Percentiles rank a stretch among this genome's conserved stretches.
Evolutionary conservation across 1,140 invertebrate species (phyloP).

Genomic region (Tribolium castaneum): DNA sequence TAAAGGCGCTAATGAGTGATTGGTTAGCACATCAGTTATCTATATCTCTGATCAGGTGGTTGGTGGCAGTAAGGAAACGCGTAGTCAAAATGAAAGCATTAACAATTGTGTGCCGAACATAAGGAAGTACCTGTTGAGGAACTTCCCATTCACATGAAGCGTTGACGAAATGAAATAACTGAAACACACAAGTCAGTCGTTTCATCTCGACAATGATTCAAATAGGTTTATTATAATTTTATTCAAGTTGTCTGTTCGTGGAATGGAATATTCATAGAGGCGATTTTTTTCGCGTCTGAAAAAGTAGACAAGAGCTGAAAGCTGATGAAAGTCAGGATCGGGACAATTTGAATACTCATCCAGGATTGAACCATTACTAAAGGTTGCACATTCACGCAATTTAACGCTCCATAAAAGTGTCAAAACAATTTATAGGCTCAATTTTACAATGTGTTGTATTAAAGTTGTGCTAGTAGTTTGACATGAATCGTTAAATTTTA

Average conservation of each 20-base stretch:
- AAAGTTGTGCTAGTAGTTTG: conserved; percentile 16
- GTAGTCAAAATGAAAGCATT: background rate
- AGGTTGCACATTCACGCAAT: conserved; percentile 20
- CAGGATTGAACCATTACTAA: conserved; percentile 6
- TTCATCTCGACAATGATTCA: background rate
- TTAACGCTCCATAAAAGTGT: conserved; percentile 39
- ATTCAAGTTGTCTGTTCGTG: conserved; percentile 7
- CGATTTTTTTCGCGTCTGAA: background rate
- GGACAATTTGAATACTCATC: conserved; percentile 2
- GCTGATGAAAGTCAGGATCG: background rate
- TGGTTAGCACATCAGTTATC: conserved; percentile 15
- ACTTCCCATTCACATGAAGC: background rate
- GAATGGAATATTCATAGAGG: conserved; percentile 19
- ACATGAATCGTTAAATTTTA: conserved; percentile 31
- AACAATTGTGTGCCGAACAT: background rate
- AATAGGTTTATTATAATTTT: conserved; percentile 22
- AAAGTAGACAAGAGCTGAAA: background rate
- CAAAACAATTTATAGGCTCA: conserved; percentile 36
- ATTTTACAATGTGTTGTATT: conserved; percentile 39
- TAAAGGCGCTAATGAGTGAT: background rate
- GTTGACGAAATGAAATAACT: background rate
- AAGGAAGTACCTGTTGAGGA: background rate
- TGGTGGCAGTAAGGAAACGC: background rate
- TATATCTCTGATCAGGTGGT: background rate
- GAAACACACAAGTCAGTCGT: background rate